Percentiles rank a stretch among this genome's conserved stretches.
Evolutionary conservation across 2,797 vertebrate genomes (phyloP).

Genomic region (Anabas testudineus): DNA sequence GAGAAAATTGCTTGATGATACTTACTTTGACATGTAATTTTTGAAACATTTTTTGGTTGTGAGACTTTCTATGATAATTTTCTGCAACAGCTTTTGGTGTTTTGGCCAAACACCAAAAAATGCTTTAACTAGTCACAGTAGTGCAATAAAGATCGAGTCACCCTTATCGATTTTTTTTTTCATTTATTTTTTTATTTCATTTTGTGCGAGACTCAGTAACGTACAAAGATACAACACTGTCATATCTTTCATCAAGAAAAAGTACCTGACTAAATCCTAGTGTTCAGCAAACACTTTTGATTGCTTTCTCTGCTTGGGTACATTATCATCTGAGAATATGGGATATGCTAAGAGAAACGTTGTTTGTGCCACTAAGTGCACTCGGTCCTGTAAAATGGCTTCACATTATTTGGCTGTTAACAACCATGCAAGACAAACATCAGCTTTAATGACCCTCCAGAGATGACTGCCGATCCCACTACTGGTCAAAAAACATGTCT

Average conservation of each 20-base stretch:
- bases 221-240: neutral
- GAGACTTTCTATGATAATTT: constrained; percentile 7
- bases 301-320: constrained; percentile 6
- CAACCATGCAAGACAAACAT: constrained; percentile 63
- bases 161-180: constrained; percentile 17
- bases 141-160: constrained; percentile 9
- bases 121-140: constrained; percentile 8
- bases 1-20: constrained; percentile 44
- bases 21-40: constrained; percentile 37
- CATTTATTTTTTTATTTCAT: too few relatives aligned
- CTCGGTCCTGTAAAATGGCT: constrained; percentile 58
- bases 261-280: constrained; percentile 2
- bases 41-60: constrained; percentile 5
- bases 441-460: constrained; percentile 60
- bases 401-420: constrained; percentile 65
- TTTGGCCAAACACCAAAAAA: neutral
- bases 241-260: constrained; percentile 6
- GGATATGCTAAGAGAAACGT: constrained; percentile 31
- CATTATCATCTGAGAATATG: constrained; percentile 47
- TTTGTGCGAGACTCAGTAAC: neutral
- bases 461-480: constrained; percentile 62
- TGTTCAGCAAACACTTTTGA: constrained; percentile 18
- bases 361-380: constrained; percentile 57
- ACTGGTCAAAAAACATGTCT: constrained; percentile 50
- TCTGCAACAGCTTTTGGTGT: neutral